Conservation (phyloP, 2,113 vertebrate species). For the Monarcha castaneiventris region DNA sequence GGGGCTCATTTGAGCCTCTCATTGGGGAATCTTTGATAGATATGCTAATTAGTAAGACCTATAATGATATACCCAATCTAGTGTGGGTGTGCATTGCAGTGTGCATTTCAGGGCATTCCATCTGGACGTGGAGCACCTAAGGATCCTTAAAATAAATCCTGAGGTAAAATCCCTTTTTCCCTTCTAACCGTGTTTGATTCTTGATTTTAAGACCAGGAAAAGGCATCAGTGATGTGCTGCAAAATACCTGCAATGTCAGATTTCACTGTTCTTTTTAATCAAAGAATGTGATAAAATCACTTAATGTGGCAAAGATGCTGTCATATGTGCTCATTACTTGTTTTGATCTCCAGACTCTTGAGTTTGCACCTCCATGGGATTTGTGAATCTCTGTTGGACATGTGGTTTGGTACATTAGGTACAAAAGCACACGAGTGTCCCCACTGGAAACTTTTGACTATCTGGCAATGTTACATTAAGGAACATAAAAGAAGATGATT, state of each 20-base stretch:
- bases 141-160: too few species aligned
- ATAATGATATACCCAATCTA: too few species aligned
- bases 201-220: too few species aligned
- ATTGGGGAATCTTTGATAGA: too few species aligned
- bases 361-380: not conserved
- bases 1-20: too few species aligned
- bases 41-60: too few species aligned
- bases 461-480: not conserved
- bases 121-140: too few species aligned
- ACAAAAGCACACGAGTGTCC: not conserved
- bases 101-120: too few species aligned
- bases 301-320: not conserved
- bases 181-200: too few species aligned
- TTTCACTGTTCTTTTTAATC: not conserved
- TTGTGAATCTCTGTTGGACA: not conserved
- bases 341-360: not conserved
- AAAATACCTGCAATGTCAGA: not conserved
- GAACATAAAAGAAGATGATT: not conserved
- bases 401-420: not conserved
- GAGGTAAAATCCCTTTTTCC: too few species aligned
- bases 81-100: too few species aligned
- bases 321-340: not conserved
- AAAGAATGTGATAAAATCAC: not conserved
- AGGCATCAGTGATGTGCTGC: not conserved
- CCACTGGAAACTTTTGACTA: not conserved